Evolutionary conservation across 2,797 vertebrate genomes (phyloP).

Genomic region (Triplophysa yarkandensis): DNA sequence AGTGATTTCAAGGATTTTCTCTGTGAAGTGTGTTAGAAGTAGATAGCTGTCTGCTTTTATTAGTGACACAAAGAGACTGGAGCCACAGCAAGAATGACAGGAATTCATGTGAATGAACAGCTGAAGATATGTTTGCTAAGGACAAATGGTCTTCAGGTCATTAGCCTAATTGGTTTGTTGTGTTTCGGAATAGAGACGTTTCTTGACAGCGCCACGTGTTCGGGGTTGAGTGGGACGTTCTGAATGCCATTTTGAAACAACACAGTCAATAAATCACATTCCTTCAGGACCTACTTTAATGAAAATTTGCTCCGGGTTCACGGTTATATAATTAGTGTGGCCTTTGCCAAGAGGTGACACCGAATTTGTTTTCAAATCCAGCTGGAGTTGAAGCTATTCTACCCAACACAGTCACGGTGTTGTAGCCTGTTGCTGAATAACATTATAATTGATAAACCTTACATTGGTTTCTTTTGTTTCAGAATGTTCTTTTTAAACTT

Average conservation of each 20-base stretch:
- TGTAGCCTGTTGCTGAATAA: no score
- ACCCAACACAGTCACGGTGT: conserved; percentile 7
- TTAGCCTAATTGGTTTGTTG: conserved; percentile 68
- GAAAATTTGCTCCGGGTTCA: conserved; percentile 41
- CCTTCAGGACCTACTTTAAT: conserved; percentile 43
- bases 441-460: no score
- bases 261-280: conserved; percentile 56
- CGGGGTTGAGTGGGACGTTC: conserved; percentile 46
- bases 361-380: conserved; percentile 46
- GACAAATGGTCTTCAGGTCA: conserved; percentile 74
- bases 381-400: conserved; percentile 11
- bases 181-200: conserved; percentile 67
- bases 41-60: conserved; percentile 8
- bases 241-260: conserved; percentile 55
- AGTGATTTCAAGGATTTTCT: neutral
- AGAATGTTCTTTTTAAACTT: no score
- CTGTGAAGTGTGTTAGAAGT: conserved; percentile 8
- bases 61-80: conserved; percentile 35
- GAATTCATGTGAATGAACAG: conserved; percentile 69
- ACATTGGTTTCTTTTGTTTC: no score
- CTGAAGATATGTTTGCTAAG: conserved; percentile 68
- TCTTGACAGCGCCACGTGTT: conserved; percentile 59
- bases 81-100: conserved; percentile 56
- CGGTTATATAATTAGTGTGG: conserved; percentile 40
- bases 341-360: conserved; percentile 41